A percentile compares a stretch with the other conserved stretches of the same genome.
These are phyloP conservation scores for Drosophila longiperda DNA, from an alignment of 2,888 invertebrate genomes.

Conservation along the genomic window DNA sequence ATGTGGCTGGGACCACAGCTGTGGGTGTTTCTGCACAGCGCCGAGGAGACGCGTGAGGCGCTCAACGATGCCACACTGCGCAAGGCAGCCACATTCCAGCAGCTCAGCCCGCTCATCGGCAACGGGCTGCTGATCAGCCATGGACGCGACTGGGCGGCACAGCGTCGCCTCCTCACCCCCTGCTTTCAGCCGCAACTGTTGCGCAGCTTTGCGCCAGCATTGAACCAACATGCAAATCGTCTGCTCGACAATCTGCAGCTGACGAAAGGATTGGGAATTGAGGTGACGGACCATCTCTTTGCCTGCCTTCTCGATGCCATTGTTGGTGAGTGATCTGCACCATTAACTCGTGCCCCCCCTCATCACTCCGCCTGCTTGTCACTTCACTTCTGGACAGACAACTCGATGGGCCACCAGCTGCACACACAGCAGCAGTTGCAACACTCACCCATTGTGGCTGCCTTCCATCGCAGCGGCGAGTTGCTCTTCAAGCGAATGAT, in stretches of 20 bases:
- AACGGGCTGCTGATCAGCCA: slow-evolving; percentile 83
- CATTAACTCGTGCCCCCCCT: neutral
- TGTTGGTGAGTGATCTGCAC: slow-evolving; percentile 85
- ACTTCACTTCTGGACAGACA: slow-evolving; percentile 86
- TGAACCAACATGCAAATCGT: slow-evolving; percentile 87
- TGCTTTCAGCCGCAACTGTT: slow-evolving; percentile 92
- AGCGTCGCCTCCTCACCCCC: slow-evolving; percentile 90
- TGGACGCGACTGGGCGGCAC: slow-evolving; percentile 87
- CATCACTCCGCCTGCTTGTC: neutral
- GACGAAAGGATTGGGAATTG: slow-evolving; percentile 46
- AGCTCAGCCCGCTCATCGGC: slow-evolving; percentile 80
- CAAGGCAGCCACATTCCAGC: slow-evolving; percentile 79
- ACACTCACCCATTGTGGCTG: slow-evolving; percentile 89
- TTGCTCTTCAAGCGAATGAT: slow-evolving; percentile 83
- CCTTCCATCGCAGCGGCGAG: slow-evolving; percentile 86
- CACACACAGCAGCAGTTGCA: slow-evolving; percentile 71
- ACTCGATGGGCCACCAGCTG: slow-evolving; percentile 91
- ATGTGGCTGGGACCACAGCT: slow-evolving; percentile 83
- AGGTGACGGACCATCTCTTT: slow-evolving; percentile 87
- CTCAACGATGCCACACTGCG: slow-evolving; percentile 75
- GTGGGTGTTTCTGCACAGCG: slow-evolving; percentile 82
- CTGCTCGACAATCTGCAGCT: slow-evolving; percentile 85
- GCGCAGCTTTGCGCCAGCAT: slow-evolving; percentile 88
- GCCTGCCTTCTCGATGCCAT: slow-evolving; percentile 88
- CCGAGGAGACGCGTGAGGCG: slow-evolving; percentile 81